phyloP scores from a whole-genome alignment of 2,113 vertebrate genomes.

The Pristiophorus japonicus region DNA sequence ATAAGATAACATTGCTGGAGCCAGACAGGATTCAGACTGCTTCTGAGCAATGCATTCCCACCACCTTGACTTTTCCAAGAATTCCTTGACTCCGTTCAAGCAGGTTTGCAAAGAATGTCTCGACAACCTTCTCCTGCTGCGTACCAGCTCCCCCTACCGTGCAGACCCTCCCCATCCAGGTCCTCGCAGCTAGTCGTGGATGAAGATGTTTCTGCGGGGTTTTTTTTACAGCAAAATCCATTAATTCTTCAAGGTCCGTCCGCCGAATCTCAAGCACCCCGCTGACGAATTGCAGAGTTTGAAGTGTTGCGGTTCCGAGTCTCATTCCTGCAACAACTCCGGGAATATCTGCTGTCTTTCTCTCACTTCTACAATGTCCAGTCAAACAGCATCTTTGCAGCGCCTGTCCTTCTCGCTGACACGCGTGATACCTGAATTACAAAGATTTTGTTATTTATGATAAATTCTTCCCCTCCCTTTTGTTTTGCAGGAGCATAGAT shows the following conservation, averaged over 20 bases:
- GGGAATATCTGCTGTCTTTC: not conserved
- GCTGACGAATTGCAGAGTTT: not conserved
- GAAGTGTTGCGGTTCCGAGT: not conserved
- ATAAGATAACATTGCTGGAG: not conserved
- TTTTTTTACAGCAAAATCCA: not conserved
- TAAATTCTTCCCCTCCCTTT: not conserved
- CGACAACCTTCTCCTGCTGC: not conserved
- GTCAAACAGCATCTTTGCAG: not conserved
- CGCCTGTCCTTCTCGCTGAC: not conserved
- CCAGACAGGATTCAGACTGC: not conserved
- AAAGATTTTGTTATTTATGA: not conserved
- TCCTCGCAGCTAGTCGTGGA: no score
- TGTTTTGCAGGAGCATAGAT: no score
- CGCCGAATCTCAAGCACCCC: not conserved
- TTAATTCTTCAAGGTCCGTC: slow-evolving; percentile 1
- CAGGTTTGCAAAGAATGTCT: slow-evolving; percentile 11
- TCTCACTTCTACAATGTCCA: not conserved
- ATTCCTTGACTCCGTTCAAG: slow-evolving; percentile 6
- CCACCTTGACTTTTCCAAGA: not conserved
- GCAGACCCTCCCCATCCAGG: no score
- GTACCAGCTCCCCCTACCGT: not conserved
- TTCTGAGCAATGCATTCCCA: not conserved
- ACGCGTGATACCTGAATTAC: not conserved
- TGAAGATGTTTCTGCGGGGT: no score
- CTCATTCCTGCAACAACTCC: not conserved